Percentiles rank a stretch among this genome's conserved stretches.
Conservation (phyloP, 2,113 vertebrate species). For the Pycnonotus jocosus region DNA sequence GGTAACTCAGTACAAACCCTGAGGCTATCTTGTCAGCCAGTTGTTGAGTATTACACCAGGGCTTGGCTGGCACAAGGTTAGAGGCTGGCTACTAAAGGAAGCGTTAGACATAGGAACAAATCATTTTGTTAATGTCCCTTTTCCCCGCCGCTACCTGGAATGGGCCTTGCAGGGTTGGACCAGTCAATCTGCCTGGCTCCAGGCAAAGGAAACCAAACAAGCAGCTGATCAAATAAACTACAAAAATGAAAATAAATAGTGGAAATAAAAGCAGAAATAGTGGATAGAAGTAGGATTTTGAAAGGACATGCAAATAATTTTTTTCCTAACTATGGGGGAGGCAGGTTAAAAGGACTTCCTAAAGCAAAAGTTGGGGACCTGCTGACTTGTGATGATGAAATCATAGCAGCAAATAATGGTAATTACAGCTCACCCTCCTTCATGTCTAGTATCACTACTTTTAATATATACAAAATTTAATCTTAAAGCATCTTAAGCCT, state of each 20-base stretch:
- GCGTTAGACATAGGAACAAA: neutral
- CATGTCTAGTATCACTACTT: neutral
- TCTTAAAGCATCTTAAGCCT: slow-evolving; percentile 14
- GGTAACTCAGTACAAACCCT: neutral
- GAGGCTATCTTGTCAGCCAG: neutral
- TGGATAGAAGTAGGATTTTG: neutral
- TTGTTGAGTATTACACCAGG: neutral
- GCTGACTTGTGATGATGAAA: neutral
- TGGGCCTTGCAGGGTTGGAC: neutral
- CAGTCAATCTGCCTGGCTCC: neutral
- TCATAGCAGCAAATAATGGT: neutral
- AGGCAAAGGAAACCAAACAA: neutral
- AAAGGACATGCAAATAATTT: neutral
- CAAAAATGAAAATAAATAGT: neutral
- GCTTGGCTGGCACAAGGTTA: neutral
- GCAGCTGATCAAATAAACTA: neutral
- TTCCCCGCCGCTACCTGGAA: neutral
- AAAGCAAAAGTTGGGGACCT: neutral
- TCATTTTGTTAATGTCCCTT: neutral
- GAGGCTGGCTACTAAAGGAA: neutral
- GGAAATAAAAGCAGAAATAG: neutral
- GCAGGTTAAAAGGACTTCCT: neutral
- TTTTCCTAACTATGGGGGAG: neutral
- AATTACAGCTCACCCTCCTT: neutral
- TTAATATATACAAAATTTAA: neutral